phyloP scores from a whole-genome alignment of 2,888 invertebrate species.

The Ornithoptera priamus region DNA sequence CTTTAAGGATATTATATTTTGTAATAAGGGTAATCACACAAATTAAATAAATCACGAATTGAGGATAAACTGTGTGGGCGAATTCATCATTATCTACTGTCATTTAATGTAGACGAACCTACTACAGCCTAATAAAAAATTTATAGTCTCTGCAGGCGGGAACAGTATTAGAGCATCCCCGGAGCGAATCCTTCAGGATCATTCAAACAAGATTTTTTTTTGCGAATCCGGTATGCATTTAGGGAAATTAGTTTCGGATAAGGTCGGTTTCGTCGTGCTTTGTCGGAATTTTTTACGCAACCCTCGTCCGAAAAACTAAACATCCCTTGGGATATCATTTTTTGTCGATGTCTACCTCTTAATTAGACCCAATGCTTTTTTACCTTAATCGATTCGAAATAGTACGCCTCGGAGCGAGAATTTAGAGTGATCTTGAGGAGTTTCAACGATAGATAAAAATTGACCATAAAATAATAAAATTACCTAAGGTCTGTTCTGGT shows the following conservation, averaged over 20 bases:
- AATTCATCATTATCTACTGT: too few species aligned
- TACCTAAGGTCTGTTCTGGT: not conserved
- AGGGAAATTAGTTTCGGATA: conserved; percentile 60
- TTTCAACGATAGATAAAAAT: not conserved
- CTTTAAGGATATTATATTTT: too few species aligned
- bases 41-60: too few species aligned
- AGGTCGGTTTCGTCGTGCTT: conserved; percentile 52
- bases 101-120: not conserved
- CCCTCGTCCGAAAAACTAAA: conserved; percentile 51
- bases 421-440: conserved; percentile 26
- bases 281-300: conserved; percentile 68
- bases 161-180: conserved; percentile 5
- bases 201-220: conserved; percentile 40
- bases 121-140: not conserved
- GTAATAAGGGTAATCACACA: too few species aligned
- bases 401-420: conserved; percentile 33
- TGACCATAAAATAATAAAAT: not conserved
- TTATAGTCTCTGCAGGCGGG: not conserved
- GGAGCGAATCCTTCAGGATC: conserved; percentile 8
- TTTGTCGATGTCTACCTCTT: conserved; percentile 68
- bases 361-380: conserved; percentile 59
- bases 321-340: conserved; percentile 62
- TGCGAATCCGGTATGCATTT: conserved; percentile 53
- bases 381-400: conserved; percentile 42
- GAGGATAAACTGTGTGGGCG: too few species aligned